A percentile compares a stretch with the other conserved stretches of the same genome.
phyloP scores from a whole-genome alignment of 2,888 invertebrate genomes.

The Ichneumoninae sp. region DNA sequence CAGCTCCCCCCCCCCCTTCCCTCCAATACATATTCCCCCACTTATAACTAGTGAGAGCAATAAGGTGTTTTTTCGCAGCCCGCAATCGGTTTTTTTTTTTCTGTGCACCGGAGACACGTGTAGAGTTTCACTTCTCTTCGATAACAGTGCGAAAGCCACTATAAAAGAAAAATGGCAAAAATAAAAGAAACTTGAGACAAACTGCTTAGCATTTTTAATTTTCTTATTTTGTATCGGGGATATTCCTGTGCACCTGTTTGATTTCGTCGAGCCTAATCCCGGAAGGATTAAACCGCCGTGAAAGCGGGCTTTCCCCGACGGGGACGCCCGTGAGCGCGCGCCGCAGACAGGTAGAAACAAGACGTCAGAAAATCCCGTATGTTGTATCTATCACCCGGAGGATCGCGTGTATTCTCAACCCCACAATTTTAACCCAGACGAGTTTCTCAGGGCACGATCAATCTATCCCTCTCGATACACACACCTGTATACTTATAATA shows the following conservation, averaged over 20 bases:
- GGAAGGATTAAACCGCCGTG: constrained; percentile 14
- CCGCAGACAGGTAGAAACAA: constrained; percentile 49
- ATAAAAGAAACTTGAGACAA: not conserved
- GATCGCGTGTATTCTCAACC: constrained; percentile 41
- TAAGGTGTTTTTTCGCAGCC: too few species aligned
- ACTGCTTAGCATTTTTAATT: not conserved
- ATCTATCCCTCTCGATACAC: constrained; percentile 26
- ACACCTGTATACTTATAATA: constrained; percentile 51
- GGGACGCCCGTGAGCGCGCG: constrained; percentile 7
- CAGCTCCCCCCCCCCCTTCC: too few species aligned
- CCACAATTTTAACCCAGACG: constrained; percentile 28
- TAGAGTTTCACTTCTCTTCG: constrained; percentile 20
- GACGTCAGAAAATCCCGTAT: constrained; percentile 27
- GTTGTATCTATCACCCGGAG: constrained; percentile 14
- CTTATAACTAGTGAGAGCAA: too few species aligned
- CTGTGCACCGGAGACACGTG: not conserved
- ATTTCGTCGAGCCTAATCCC: constrained; percentile 11
- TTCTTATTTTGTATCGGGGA: not conserved
- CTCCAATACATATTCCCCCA: too few species aligned
- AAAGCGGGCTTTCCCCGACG: not conserved
- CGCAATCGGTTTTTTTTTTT: not conserved
- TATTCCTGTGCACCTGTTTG: not conserved
- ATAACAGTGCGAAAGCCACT: not conserved
- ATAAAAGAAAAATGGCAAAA: not conserved
- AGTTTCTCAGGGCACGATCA: constrained; percentile 47